Evolutionary conservation across 2,113 vertebrate genomes (phyloP).

Genomic region (Hucho hucho): DNA sequence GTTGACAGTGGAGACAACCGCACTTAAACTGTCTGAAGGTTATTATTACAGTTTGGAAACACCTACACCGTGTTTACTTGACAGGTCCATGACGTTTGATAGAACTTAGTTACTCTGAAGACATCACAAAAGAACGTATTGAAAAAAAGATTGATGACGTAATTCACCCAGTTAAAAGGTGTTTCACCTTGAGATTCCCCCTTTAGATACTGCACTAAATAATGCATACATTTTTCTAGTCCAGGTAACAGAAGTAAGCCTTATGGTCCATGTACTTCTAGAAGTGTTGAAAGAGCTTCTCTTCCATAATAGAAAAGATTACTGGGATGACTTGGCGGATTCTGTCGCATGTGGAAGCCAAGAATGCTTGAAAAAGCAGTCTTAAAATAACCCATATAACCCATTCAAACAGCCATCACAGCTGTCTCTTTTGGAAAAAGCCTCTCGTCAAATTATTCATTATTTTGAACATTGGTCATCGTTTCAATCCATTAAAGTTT

Average conservation of each 20-base stretch:
- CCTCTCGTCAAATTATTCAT: conserved; percentile 42
- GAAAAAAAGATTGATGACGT: background rate
- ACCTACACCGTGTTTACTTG: too few species aligned
- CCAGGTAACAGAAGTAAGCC: conserved; percentile 4
- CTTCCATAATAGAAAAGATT: conserved; percentile 18
- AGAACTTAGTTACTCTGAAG: too few species aligned
- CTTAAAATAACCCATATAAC: background rate
- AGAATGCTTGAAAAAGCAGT: background rate
- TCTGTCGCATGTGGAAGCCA: background rate
- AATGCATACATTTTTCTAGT: conserved; percentile 35
- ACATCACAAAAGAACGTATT: too few species aligned
- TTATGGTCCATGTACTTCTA: background rate
- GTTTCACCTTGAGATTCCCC: background rate
- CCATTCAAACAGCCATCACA: conserved; percentile 9
- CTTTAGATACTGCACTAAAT: conserved; percentile 28
- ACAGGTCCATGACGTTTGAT: too few species aligned
- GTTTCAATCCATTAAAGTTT: conserved; percentile 8
- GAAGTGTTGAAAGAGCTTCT: background rate
- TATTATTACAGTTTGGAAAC: too few species aligned
- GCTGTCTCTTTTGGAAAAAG: conserved; percentile 9
- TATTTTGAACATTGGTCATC: conserved; percentile 41
- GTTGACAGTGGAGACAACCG: too few species aligned
- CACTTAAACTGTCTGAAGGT: too few species aligned
- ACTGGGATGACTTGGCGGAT: conserved; percentile 16
- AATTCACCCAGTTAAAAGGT: conserved; percentile 13